phyloP scores from a whole-genome alignment of 2,113 vertebrate genomes.

The Panthera uncia region DNA sequence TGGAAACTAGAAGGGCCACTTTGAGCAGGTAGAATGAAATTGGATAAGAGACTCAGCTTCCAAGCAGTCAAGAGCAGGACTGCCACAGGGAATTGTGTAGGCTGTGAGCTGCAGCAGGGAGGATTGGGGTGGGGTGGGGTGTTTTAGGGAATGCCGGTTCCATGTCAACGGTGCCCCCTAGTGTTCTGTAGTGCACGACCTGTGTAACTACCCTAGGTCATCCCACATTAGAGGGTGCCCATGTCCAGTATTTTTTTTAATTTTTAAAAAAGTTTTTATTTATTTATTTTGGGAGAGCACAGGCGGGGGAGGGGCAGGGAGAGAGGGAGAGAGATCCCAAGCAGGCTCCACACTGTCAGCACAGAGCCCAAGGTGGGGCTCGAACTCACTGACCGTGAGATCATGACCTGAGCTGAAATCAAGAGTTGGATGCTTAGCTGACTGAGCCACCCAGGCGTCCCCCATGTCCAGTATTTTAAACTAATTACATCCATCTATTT shows the following conservation, averaged over 20 bases:
- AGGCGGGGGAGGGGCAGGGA: no score
- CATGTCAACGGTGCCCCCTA: neutral
- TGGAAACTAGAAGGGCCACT: neutral
- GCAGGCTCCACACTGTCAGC: no score
- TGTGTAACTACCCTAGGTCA: neutral
- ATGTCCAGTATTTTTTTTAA: neutral
- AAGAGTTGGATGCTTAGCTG: no score
- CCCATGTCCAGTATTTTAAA: neutral
- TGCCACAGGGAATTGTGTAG: no score
- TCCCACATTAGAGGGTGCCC: neutral
- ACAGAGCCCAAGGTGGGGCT: no score
- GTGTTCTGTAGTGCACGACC: neutral
- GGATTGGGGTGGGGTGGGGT: rapidly evolving
- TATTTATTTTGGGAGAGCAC: no score
- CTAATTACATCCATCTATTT: neutral
- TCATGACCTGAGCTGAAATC: no score
- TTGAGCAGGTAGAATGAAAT: neutral
- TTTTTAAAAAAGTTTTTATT: no score
- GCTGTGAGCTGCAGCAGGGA: neutral
- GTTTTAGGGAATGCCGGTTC: neutral
- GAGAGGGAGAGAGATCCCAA: no score
- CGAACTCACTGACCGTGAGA: no score
- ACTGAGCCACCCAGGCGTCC: no score
- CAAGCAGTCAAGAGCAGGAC: neutral
- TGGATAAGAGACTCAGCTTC: neutral